Conservation (phyloP, 2,113 vertebrate species). For the Melanocharis versteri region DNA sequence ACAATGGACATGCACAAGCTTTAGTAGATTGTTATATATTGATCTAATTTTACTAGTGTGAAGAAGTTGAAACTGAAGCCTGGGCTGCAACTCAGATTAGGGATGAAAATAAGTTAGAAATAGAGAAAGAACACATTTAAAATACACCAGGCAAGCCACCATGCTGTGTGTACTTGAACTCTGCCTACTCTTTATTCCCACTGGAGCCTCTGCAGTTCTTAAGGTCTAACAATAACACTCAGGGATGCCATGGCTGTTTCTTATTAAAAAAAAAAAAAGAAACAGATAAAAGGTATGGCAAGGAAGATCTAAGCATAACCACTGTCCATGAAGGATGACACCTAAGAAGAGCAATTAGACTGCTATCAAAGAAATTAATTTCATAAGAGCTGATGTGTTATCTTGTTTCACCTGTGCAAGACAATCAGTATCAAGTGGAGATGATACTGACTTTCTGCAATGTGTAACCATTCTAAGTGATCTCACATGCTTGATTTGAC, state of each 20-base stretch:
- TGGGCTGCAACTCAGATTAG: neutral
- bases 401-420: neutral
- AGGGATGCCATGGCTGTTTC: neutral
- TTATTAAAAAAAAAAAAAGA: no score
- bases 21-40: neutral
- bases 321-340: neutral
- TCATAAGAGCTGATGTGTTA: neutral
- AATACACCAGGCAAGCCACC: neutral
- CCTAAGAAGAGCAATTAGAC: neutral
- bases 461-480: neutral
- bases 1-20: neutral
- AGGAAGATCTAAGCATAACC: neutral
- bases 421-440: neutral
- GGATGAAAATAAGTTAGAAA: neutral
- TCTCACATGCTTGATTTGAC: neutral
- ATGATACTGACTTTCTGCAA: neutral
- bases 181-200: neutral
- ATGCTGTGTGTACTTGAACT: neutral
- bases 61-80: neutral
- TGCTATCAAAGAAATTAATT: neutral
- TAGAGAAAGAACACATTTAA: neutral
- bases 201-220: neutral
- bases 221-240: neutral
- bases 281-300: neutral
- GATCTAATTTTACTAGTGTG: neutral